phyloP scores from a whole-genome alignment of 2,888 invertebrate species.

The Colostygia pectinataria region DNA sequence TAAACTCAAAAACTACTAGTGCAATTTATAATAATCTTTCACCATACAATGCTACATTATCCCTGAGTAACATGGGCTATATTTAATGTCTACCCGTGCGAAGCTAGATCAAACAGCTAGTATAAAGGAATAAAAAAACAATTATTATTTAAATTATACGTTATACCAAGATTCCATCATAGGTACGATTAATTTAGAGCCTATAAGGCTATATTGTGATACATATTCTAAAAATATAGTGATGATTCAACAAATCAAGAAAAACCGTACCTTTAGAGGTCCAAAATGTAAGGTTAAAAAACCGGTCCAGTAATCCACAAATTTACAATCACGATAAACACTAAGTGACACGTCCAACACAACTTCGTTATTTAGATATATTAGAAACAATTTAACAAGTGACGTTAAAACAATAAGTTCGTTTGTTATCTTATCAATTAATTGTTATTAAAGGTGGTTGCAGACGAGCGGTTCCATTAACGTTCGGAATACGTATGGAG shows the following conservation, averaged over 20 bases:
- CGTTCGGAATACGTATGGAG: conserved; percentile 58
- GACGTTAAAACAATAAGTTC: conserved; percentile 51
- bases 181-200: no score
- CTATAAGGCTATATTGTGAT: no score
- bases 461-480: conserved; percentile 41
- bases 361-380: conserved; percentile 19
- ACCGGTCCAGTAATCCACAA: conserved; percentile 24
- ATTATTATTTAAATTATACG: no score
- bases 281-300: conserved; percentile 20
- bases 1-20: no score
- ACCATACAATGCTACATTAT: no score
- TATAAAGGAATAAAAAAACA: no score
- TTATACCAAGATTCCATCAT: no score
- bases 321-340: conserved; percentile 24
- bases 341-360: conserved; percentile 19
- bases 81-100: no score
- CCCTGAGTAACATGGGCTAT: no score
- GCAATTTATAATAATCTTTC: no score
- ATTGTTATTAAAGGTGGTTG: conserved; percentile 52
- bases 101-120: no score
- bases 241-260: background rate
- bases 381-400: conserved; percentile 22
- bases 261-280: conserved; percentile 25
- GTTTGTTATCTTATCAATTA: conserved; percentile 58
- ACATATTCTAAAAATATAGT: no score